Percentiles rank a stretch among this genome's conserved stretches.
These are phyloP conservation scores for Hyposmocoma kahamanoa DNA, from an alignment of 1,140 invertebrate genomes.

Conservation along the genomic window DNA sequence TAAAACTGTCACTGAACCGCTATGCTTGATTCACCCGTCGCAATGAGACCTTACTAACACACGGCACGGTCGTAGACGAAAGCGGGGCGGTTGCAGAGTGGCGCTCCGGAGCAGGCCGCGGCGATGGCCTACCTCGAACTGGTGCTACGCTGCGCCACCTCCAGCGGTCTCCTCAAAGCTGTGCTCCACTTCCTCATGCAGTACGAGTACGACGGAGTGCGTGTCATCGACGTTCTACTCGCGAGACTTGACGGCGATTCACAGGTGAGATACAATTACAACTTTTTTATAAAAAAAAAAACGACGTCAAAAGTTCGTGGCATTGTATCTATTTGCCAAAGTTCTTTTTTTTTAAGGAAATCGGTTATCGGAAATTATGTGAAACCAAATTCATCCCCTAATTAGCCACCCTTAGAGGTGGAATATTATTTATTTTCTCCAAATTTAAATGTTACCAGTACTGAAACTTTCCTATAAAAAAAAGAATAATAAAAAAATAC, in stretches of 20 bases:
- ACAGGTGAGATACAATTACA: no score
- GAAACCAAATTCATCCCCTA: no score
- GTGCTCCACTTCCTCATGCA: conserved; percentile 91
- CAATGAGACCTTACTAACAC: conserved; percentile 33
- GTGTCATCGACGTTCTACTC: conserved; percentile 86
- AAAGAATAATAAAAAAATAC: no score
- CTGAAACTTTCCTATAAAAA: no score
- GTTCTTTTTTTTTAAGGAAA: no score
- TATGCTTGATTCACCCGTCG: neutral
- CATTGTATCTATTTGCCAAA: no score
- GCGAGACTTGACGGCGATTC: conserved; percentile 82
- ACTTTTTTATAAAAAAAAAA: no score
- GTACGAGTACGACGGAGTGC: conserved; percentile 87
- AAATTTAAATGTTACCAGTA: no score
- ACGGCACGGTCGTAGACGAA: conserved; percentile 47
- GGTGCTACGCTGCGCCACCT: conserved; percentile 88
- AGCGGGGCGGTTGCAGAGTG: conserved; percentile 78
- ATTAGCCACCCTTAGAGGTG: no score
- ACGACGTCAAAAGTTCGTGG: no score
- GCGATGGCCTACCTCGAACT: conserved; percentile 95
- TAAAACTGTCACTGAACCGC: conserved; percentile 39
- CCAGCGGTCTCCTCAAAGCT: conserved; percentile 86
- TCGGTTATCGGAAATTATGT: no score
- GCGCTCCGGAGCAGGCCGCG: conserved; percentile 89
- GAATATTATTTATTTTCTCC: no score